Evolutionary conservation across 1,140 invertebrate species (phyloP), one percentile per base, ranked within the genome.

Genomic region (Sitobion miscanthi): DNA sequence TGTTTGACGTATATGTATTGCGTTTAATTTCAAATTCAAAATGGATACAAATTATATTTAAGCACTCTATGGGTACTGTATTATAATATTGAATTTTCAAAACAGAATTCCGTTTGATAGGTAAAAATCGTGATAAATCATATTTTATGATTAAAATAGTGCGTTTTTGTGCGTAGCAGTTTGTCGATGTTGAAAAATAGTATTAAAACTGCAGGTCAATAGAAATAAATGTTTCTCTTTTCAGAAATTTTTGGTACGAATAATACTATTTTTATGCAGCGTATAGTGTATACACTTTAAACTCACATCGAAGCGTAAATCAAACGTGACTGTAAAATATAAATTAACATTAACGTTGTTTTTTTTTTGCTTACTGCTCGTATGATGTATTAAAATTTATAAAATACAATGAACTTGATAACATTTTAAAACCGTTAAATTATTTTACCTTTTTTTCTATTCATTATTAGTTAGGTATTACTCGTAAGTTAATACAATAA

Each of bases 261-360:
- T 25, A n/a, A 77, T 77, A 17, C 62, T 77, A n/a, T 77, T 77
- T n/a, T 77, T 77, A 4, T 30, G 62, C 0, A 9, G 62, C 0
- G 25, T 69, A 42, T 42, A 42, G 42, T 69, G 9, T 30, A n/a
- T 17, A n/a, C 25, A 62, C 30, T 77, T n/a, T 20, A 77, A 77
- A 77, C 14, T 6, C 62, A 6, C n/a, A 77, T 77, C 62, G 14
- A n/a, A 4, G 62, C n/a, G 11, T 6, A 77, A 77, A 14, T 77
- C 62, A 77, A n/a, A 77, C 62, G 62, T 77, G 62, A 77, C 62
- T 77, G 62, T 77, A 77, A 77, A 77, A 77, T n/a, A n/a, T 77
- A 9, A 6, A 77, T 69, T n/a, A 17, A 69, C 62, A n/a, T 69
- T 21, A 69, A 69, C 30, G 2, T 11, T 69, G 14, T 77, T 77